A percentile compares a stretch with the other conserved stretches of the same genome.
Conservation (phyloP, 2,888 invertebrate genomes). For the Clepsis dumicolana region DNA sequence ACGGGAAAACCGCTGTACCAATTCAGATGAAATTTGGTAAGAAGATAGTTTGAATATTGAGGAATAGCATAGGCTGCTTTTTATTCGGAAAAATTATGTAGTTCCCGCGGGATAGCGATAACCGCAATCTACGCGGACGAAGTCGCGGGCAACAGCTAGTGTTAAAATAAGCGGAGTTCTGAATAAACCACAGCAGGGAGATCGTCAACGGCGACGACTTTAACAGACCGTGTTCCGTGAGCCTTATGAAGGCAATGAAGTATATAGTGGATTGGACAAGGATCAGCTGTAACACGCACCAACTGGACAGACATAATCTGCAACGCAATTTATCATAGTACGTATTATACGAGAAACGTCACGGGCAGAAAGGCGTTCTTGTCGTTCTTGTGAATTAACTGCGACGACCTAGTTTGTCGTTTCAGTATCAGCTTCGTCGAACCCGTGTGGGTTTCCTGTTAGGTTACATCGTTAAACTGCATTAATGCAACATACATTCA, state of each 20-base stretch:
- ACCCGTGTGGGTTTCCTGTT: neutral
- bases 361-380: neutral
- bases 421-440: conserved; percentile 22
- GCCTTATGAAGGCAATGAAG: neutral
- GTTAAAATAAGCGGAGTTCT: too few species aligned
- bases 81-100: too few species aligned
- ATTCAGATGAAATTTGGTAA: too few species aligned
- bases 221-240: neutral
- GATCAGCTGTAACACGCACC: neutral
- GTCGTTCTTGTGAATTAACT: neutral
- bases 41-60: too few species aligned
- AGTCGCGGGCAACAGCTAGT: too few species aligned
- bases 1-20: too few species aligned
- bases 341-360: neutral
- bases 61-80: too few species aligned
- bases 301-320: neutral
- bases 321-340: neutral
- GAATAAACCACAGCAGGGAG: neutral
- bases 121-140: too few species aligned
- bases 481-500: too few species aligned
- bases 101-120: too few species aligned
- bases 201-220: neutral
- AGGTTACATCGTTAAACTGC: neutral
- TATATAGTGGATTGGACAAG: neutral
- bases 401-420: conserved; percentile 9